These are phyloP conservation scores for Aleadryas rufinucha DNA, from an alignment of 2,113 vertebrate genomes.

Conservation along the genomic window DNA sequence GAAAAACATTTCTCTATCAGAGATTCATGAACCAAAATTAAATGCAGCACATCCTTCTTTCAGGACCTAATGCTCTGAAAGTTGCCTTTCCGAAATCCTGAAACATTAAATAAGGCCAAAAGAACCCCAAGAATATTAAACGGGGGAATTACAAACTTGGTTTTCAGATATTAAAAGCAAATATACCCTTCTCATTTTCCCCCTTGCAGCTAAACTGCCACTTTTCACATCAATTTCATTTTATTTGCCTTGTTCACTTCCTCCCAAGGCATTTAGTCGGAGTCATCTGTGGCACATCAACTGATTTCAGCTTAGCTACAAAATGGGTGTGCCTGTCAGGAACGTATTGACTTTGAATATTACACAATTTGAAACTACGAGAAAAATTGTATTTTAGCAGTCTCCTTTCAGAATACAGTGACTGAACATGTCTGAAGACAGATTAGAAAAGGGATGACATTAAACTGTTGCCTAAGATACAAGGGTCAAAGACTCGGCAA, in stretches of 20 bases:
- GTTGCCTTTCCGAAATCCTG: background rate
- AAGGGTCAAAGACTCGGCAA: background rate
- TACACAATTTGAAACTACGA: background rate
- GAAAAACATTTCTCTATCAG: background rate
- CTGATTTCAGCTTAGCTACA: background rate
- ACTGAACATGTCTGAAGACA: background rate
- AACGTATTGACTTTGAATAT: background rate
- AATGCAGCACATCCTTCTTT: background rate
- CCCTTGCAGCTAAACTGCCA: background rate
- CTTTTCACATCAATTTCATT: background rate
- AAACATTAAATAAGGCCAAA: background rate
- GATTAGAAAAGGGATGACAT: background rate
- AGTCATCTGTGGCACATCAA: background rate
- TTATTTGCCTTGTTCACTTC: background rate
- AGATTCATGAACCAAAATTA: background rate
- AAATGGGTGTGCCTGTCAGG: background rate
- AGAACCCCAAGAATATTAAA: background rate
- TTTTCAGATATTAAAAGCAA: background rate
- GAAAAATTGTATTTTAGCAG: background rate
- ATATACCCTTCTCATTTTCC: background rate
- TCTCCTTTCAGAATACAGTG: background rate
- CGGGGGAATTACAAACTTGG: background rate
- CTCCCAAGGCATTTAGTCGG: background rate
- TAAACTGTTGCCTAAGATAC: background rate
- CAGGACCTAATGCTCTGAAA: background rate